Evolutionary conservation across 2,888 invertebrate genomes (phyloP).

Genomic region (Suillia variegata): DNA sequence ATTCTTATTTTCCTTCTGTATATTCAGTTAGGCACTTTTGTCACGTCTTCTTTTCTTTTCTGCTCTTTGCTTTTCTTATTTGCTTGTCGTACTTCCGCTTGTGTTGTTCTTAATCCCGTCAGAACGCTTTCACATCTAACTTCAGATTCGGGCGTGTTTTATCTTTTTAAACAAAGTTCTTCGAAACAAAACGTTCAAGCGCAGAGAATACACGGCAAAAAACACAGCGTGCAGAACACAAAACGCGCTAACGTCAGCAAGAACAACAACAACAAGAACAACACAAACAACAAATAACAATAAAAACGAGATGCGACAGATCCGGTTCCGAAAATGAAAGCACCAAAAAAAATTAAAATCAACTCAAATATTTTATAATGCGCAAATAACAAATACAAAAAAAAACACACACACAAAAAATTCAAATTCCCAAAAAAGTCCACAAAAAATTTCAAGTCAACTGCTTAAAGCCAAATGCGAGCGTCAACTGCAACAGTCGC

Average conservation of each 20-base stretch:
- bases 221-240: neutral
- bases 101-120: conserved; percentile 2
- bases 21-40: no score
- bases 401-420: no score
- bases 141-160: neutral
- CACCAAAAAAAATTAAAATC: neutral
- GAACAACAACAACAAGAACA: neutral
- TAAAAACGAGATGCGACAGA: neutral
- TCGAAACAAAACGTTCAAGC: neutral
- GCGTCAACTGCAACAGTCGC: neutral
- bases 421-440: no score
- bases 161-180: neutral
- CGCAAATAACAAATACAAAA: no score
- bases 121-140: neutral
- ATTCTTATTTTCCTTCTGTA: neutral
- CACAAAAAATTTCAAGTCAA: neutral
- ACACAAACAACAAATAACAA: neutral
- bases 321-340: neutral
- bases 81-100: neutral
- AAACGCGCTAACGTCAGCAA: neutral
- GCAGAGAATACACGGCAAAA: no score
- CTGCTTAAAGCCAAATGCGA: neutral
- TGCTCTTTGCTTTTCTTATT: neutral
- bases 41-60: neutral
- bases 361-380: no score